A percentile compares a stretch with the other conserved stretches of the same genome.
Evolutionary conservation across 2,888 invertebrate genomes (phyloP).

Genomic region (Pyrgus malvae): DNA sequence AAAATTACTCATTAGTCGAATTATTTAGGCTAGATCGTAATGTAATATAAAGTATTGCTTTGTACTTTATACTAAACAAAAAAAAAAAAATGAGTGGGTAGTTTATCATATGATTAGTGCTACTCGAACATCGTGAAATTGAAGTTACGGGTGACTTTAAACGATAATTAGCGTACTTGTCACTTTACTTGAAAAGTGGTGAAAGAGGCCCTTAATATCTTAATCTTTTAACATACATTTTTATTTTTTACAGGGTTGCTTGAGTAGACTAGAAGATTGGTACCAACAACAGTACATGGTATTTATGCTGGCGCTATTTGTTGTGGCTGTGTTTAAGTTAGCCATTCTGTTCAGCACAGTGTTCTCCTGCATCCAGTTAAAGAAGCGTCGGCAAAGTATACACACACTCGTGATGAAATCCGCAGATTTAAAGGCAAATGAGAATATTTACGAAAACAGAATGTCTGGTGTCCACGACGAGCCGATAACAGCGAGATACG

Average conservation of each 20-base stretch:
- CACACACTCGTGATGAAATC: slow-evolving; percentile 64
- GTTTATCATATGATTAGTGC: too few species aligned
- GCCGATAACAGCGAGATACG: slow-evolving; percentile 68
- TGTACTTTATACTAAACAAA: too few species aligned
- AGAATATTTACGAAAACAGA: slow-evolving; percentile 69
- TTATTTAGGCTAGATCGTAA: too few species aligned
- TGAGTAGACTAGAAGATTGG: slow-evolving; percentile 87
- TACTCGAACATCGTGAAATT: too few species aligned
- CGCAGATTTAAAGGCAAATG: slow-evolving; percentile 60
- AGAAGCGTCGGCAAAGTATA: slow-evolving; percentile 73
- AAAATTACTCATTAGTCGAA: too few species aligned
- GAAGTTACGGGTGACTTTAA: too few species aligned
- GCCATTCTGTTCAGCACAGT: slow-evolving; percentile 86
- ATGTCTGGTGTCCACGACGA: slow-evolving; percentile 57
- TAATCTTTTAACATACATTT: too few species aligned
- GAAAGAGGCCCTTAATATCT: too few species aligned
- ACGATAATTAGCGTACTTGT: too few species aligned
- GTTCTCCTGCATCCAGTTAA: slow-evolving; percentile 85
- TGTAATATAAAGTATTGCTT: too few species aligned
- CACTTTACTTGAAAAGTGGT: too few species aligned
- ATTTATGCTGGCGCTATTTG: slow-evolving; percentile 84
- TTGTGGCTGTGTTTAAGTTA: slow-evolving; percentile 87
- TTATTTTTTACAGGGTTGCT: slow-evolving; percentile 84
- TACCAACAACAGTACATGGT: slow-evolving; percentile 88
- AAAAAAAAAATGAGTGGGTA: too few species aligned